Evolutionary conservation across 2,888 invertebrate species (phyloP), one percentile per base, ranked within the genome.

Genomic region (Dastarcus helophoroides): DNA sequence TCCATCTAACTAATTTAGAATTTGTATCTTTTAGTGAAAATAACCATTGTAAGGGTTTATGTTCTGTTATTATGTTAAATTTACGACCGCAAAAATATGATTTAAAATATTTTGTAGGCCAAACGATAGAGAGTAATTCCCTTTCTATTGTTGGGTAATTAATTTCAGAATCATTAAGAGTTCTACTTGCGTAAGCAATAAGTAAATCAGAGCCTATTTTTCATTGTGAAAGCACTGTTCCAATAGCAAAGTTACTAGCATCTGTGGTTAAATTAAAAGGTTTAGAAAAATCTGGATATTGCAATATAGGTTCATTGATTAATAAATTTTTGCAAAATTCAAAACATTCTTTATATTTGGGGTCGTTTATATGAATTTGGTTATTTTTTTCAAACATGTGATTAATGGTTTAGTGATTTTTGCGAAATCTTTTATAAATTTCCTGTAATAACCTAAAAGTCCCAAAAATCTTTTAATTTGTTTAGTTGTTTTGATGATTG

Each of bases 401-500:
- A n/a, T n/a, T n/a, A n/a, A n/a, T n/a, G n/a, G n/a, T n/a, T n/a
- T n/a, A n/a, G n/a, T n/a, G n/a, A n/a, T n/a, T n/a, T n/a, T n/a
- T 17, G 6, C 6, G n/a, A 17, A 17, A 7, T 17, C 19, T 6
- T n/a, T 6, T 17, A 11, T 31, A 1, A 30, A 45, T 30, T 32
- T 33, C 7, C 40, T 22, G 26, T 44, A 48, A 13, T 46, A 47
- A 9, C 47, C 40, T 4, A 37, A 12, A 6, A 41, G 23, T 23
- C 45, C 19, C n/a, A 7, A 17, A 17, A 17, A 17, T 7, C 6
- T n/a, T 17, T 17, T 17, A 17, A n/a, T 6, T 7, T 7, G 6
- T 17, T 6, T 6, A 17, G n/a, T 7, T 7, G 6, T 17, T 17
- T 17, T 17, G n/a, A 48, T 14, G 44, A 22, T 6, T 40, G 38